Evolutionary conservation across 2,797 vertebrate species (phyloP).

Genomic region (Cossypha polioptera): DNA sequence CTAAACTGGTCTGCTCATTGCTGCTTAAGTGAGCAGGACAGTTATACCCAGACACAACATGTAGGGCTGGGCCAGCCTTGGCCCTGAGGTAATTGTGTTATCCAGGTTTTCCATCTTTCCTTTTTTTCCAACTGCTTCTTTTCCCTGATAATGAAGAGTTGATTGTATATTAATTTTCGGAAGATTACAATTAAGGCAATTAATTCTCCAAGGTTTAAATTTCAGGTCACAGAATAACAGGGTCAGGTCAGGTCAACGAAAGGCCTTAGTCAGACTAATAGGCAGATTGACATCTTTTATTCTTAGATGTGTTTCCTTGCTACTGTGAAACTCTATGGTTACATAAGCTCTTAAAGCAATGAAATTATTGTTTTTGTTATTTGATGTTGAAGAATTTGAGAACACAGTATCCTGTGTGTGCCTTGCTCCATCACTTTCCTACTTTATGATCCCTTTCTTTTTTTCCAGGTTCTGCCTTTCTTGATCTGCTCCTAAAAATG

Average conservation of each 20-base stretch:
- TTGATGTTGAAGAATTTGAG: neutral
- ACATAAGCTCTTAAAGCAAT: neutral
- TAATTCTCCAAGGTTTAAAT: neutral
- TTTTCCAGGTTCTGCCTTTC: neutral
- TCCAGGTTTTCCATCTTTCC: neutral
- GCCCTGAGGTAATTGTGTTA: neutral
- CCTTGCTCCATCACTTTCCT: neutral
- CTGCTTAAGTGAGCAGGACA: neutral
- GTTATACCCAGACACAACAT: fast-evolving
- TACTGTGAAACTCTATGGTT: neutral
- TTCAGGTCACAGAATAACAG: neutral
- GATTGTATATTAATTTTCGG: neutral
- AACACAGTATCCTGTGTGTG: neutral
- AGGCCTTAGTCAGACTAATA: neutral
- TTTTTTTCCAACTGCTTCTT: neutral
- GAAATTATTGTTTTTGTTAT: conserved; percentile 30
- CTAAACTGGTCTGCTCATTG: neutral
- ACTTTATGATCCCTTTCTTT: neutral
- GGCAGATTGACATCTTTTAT: neutral
- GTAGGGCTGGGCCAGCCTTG: fast-evolving
- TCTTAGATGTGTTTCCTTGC: conserved; percentile 3
- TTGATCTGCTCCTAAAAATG: neutral
- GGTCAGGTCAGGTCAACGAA: neutral
- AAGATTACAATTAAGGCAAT: neutral
- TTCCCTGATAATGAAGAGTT: neutral